Evolutionary conservation across 2,888 invertebrate genomes (phyloP).

Genomic region (Baccha elongata): DNA sequence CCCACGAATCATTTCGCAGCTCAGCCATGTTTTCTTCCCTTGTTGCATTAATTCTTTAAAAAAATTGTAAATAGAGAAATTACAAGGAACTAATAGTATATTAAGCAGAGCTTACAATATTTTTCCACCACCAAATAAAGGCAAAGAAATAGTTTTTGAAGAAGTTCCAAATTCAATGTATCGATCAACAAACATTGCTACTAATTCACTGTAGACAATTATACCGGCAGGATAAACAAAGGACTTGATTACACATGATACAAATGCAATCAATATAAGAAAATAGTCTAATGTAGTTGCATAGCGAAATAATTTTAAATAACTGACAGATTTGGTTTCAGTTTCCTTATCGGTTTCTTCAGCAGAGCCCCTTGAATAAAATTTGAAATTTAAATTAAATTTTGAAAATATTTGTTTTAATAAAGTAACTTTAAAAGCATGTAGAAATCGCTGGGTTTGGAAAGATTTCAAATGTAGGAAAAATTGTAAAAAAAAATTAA

Average conservation of each 20-base stretch:
- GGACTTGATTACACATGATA: slow-evolving; percentile 85
- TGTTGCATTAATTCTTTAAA: slow-evolving; percentile 83
- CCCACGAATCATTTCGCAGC: slow-evolving; percentile 85
- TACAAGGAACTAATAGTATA: neutral
- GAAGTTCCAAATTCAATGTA: slow-evolving; percentile 84
- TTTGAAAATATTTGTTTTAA: too few relatives aligned
- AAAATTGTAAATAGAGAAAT: neutral
- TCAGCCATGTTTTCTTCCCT: slow-evolving; percentile 84
- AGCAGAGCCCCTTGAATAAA: slow-evolving; percentile 51
- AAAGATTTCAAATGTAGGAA: too few relatives aligned
- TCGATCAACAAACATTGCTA: slow-evolving; percentile 86
- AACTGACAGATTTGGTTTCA: slow-evolving; percentile 75
- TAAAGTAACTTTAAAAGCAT: too few relatives aligned
- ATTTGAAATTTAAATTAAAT: too few relatives aligned
- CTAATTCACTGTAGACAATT: slow-evolving; percentile 88
- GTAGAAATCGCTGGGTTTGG: too few relatives aligned
- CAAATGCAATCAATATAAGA: slow-evolving; percentile 83
- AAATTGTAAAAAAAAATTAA: too few relatives aligned
- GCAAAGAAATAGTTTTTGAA: slow-evolving; percentile 83
- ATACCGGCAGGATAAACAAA: slow-evolving; percentile 86
- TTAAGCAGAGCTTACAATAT: slow-evolving; percentile 81
- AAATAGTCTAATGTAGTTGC: slow-evolving; percentile 84
- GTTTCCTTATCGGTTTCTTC: slow-evolving; percentile 40
- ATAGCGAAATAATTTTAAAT: slow-evolving; percentile 83
- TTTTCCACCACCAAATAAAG: slow-evolving; percentile 86